A percentile compares a stretch with the other conserved stretches of the same genome.
These are phyloP conservation scores for Nycteola revayana DNA, from an alignment of 2,888 invertebrate genomes.

Conservation along the genomic window DNA sequence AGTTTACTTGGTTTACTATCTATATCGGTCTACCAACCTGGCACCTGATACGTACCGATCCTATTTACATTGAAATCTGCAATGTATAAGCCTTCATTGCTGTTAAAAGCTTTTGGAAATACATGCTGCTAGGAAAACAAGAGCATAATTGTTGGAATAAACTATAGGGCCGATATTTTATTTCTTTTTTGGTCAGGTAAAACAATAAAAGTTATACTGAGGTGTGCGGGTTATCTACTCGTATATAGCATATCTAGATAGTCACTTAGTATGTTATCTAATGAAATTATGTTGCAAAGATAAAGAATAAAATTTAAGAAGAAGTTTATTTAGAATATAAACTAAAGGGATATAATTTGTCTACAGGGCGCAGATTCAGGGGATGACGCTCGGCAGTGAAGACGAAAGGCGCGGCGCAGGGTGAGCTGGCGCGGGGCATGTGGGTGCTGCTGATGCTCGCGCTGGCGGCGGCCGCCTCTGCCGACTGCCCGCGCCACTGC, in stretches of 20 bases:
- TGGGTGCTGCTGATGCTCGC: constrained; percentile 81
- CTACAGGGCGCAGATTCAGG: constrained; percentile 54
- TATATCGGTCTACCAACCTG: too few relatives aligned
- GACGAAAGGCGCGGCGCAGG: constrained; percentile 70
- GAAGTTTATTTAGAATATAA: too few relatives aligned
- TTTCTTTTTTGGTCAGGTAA: constrained; percentile 26
- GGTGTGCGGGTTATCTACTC: too few relatives aligned
- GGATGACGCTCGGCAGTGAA: constrained; percentile 67
- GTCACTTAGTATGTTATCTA: constrained; percentile 23
- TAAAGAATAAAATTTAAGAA: too few relatives aligned
- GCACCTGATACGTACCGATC: too few relatives aligned
- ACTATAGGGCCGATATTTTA: constrained; percentile 21
- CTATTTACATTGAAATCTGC: too few relatives aligned
- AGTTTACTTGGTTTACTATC: too few relatives aligned
- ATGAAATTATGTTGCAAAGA: constrained; percentile 17
- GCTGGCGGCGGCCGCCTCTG: constrained; percentile 76
- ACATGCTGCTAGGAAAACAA: too few relatives aligned
- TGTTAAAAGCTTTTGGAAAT: too few relatives aligned
- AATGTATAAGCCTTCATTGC: too few relatives aligned
- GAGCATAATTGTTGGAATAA: too few relatives aligned
- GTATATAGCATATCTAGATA: constrained; percentile 24
- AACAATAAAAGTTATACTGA: constrained; percentile 27
- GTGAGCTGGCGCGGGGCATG: constrained; percentile 76
- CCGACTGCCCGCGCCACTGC: constrained; percentile 88
- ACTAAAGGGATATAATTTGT: too few relatives aligned